Evolutionary conservation across 2,113 vertebrate genomes (phyloP).

Genomic region (Rhinichthys klamathensis): DNA sequence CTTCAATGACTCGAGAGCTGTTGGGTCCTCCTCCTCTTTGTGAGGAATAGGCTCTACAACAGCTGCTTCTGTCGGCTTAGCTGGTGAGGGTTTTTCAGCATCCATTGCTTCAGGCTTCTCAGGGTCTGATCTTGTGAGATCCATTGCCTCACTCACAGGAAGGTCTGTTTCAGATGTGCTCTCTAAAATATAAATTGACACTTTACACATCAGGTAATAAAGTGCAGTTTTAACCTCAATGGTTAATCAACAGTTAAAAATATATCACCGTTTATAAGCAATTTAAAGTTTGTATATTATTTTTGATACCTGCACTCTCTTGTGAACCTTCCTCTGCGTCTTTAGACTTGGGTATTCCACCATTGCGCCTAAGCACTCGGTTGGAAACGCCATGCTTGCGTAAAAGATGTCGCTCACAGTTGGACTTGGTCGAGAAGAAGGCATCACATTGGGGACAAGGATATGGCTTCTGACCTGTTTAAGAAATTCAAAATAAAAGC

Average conservation of each 20-base stretch:
- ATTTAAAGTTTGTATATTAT: conserved; percentile 72
- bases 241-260: neutral
- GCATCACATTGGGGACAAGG: conserved; percentile 75
- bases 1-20: conserved; percentile 35
- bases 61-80: conserved; percentile 50
- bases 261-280: neutral
- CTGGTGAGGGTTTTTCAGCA: conserved; percentile 35
- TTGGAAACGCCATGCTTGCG: conserved; percentile 77
- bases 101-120: conserved; percentile 56
- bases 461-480: conserved; percentile 78
- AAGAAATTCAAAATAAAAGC: conserved; percentile 8
- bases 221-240: neutral
- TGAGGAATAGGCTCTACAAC: conserved; percentile 44
- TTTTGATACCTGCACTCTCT: conserved; percentile 75
- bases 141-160: conserved; percentile 71
- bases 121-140: conserved; percentile 70
- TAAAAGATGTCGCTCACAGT: conserved; percentile 82
- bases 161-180: conserved; percentile 84
- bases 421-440: conserved; percentile 82
- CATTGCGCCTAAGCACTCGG: conserved; percentile 80
- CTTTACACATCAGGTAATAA: neutral
- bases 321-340: conserved; percentile 76
- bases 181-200: conserved; percentile 73
- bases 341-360: conserved; percentile 71
- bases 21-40: conserved; percentile 56